phyloP scores from a whole-genome alignment of 1,140 invertebrate genomes.

The Euwallacea fornicatus region DNA sequence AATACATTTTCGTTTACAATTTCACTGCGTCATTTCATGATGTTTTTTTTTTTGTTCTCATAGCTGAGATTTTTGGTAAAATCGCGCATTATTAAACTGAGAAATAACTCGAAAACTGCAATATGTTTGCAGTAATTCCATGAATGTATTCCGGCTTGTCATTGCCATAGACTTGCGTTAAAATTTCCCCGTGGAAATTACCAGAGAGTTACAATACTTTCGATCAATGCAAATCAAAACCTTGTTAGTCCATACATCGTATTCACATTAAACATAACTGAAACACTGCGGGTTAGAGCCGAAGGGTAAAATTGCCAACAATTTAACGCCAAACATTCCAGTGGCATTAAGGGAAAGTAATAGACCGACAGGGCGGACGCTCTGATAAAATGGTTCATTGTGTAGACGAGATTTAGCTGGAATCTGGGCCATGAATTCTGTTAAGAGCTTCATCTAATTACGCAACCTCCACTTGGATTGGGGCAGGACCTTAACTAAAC shows the following conservation, averaged over 20 bases:
- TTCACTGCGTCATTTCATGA: too few species aligned
- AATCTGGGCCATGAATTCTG: constrained; percentile 20
- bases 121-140: too few species aligned
- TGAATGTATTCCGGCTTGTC: background rate
- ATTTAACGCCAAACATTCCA: constrained; percentile 28
- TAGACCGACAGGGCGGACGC: constrained; percentile 9
- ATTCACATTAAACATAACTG: constrained; percentile 1
- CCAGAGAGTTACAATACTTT: too few species aligned
- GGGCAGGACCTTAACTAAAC: too few species aligned
- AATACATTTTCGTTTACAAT: too few species aligned
- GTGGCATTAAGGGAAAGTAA: constrained; percentile 25
- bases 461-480: background rate
- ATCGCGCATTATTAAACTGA: too few species aligned
- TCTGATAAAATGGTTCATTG: constrained; percentile 22
- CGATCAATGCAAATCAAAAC: too few species aligned
- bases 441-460: background rate
- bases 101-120: too few species aligned
- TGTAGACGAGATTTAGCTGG: constrained; percentile 18
- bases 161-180: background rate
- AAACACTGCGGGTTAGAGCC: background rate
- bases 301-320: constrained; percentile 13
- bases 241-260: background rate
- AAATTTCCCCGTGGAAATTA: background rate
- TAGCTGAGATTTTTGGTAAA: too few species aligned
- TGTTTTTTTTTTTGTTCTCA: too few species aligned